Evolutionary conservation across 2,113 vertebrate species (phyloP).

Genomic region (Pardalotus punctatus): DNA sequence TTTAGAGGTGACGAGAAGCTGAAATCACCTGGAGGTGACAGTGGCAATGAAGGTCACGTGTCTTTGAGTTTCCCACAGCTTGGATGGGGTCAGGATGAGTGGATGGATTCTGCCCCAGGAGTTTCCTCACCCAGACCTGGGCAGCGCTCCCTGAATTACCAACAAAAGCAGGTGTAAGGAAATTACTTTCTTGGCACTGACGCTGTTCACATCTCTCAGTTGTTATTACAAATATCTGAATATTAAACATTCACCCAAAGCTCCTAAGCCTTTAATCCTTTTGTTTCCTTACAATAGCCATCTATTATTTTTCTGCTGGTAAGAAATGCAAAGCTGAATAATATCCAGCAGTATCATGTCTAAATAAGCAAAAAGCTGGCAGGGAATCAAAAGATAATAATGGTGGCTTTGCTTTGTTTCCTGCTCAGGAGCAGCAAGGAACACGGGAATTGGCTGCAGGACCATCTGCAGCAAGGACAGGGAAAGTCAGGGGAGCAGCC

Average conservation of each 20-base stretch:
- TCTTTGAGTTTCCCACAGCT: not conserved
- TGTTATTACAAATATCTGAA: not conserved
- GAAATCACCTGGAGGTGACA: not conserved
- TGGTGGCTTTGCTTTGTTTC: conserved; percentile 20
- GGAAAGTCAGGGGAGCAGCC: not conserved
- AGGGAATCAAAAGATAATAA: not conserved
- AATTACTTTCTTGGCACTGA: not conserved
- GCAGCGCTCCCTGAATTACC: not conserved
- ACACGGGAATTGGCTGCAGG: not conserved
- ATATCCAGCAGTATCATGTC: not conserved
- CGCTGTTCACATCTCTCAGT: not conserved
- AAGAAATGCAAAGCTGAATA: not conserved
- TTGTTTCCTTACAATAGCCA: not conserved
- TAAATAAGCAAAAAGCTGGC: not conserved
- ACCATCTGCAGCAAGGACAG: conserved; percentile 50
- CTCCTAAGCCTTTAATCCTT: not conserved
- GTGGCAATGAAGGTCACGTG: not conserved
- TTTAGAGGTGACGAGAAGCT: not conserved
- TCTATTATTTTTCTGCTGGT: not conserved
- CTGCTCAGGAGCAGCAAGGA: conserved; percentile 26
- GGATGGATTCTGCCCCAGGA: not conserved
- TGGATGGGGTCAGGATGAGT: not conserved
- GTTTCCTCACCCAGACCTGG: not conserved
- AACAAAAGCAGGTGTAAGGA: not conserved
- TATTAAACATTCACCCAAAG: not conserved